Conservation (phyloP, 2,797 vertebrate species). For the Helarctos malayanus region DNA sequence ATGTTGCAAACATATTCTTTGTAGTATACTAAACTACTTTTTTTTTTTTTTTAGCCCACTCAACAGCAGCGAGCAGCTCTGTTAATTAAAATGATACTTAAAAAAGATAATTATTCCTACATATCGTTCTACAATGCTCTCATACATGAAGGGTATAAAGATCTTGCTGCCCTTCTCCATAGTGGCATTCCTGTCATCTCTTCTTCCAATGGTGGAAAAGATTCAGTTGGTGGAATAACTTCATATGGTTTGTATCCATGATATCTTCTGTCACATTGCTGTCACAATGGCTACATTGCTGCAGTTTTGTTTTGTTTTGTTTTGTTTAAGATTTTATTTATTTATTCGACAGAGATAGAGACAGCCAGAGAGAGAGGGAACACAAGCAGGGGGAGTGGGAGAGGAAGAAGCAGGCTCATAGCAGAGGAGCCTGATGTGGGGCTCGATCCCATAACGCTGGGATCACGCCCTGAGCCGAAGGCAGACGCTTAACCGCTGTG, state of each 20-base stretch:
- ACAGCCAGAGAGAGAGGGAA: too few species aligned
- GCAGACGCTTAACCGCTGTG: too few species aligned
- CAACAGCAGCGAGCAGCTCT: conserved; percentile 92
- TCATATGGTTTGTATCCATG: conserved; percentile 91
- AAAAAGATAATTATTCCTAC: conserved; percentile 94
- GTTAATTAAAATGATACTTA: conserved; percentile 94
- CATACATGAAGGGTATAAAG: conserved; percentile 94
- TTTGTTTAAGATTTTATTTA: too few species aligned
- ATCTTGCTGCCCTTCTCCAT: conserved; percentile 94
- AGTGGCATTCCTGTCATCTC: conserved; percentile 89
- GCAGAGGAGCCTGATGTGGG: too few species aligned
- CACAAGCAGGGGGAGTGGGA: too few species aligned
- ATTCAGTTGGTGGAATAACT: conserved; percentile 89
- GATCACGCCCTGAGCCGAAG: too few species aligned
- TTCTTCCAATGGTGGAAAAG: conserved; percentile 87
- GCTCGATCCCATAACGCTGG: too few species aligned
- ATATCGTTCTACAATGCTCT: conserved; percentile 98
- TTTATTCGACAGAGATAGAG: too few species aligned
- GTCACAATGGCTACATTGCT: not conserved
- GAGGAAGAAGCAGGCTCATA: too few species aligned
- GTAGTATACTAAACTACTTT: conserved; percentile 43
- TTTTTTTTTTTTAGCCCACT: conserved; percentile 89
- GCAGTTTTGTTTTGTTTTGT: too few species aligned
- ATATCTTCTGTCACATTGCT: not conserved
- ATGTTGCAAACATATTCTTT: not conserved